Evolutionary conservation across 2,888 invertebrate species (phyloP).

Genomic region (Invenusta paracnida): DNA sequence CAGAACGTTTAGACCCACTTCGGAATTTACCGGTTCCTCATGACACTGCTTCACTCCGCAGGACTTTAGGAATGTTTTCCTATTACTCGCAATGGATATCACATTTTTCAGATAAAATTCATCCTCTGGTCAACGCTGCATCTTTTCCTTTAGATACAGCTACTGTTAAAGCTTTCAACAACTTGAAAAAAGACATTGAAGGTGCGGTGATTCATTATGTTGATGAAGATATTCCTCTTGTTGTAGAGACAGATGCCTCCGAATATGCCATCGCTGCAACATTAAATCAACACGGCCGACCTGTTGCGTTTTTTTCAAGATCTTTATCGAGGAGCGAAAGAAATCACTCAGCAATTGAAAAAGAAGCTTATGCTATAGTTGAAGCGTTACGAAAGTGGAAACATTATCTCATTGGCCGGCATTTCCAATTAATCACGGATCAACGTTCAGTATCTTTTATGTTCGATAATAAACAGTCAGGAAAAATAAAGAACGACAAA

Average conservation of each 20-base stretch:
- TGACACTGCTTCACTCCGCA: background rate
- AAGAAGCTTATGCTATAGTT: constrained; percentile 45
- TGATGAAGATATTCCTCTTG: background rate
- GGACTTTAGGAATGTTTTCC: background rate
- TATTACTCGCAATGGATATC: constrained; percentile 24
- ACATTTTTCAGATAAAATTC: background rate
- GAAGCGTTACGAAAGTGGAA: constrained; percentile 44
- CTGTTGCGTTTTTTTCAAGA: constrained; percentile 41
- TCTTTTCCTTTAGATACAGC: background rate
- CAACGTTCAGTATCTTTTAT: constrained; percentile 46
- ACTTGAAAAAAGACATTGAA: background rate
- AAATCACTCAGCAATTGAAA: constrained; percentile 42
- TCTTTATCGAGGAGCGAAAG: constrained; percentile 32
- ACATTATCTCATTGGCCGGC: constrained; percentile 42
- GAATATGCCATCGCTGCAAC: constrained; percentile 26
- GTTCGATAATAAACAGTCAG: constrained; percentile 41
- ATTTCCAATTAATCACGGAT: constrained; percentile 47
- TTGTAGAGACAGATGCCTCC: constrained; percentile 22
- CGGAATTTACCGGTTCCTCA: background rate
- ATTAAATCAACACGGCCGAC: constrained; percentile 31
- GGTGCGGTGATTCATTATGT: background rate
- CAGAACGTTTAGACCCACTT: background rate
- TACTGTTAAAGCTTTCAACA: background rate
- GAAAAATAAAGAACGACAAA: constrained; percentile 48
- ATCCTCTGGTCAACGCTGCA: background rate